These are phyloP conservation scores for Petrocephalus sullivani DNA, from an alignment of 2,797 vertebrate genomes.

Conservation along the genomic window DNA sequence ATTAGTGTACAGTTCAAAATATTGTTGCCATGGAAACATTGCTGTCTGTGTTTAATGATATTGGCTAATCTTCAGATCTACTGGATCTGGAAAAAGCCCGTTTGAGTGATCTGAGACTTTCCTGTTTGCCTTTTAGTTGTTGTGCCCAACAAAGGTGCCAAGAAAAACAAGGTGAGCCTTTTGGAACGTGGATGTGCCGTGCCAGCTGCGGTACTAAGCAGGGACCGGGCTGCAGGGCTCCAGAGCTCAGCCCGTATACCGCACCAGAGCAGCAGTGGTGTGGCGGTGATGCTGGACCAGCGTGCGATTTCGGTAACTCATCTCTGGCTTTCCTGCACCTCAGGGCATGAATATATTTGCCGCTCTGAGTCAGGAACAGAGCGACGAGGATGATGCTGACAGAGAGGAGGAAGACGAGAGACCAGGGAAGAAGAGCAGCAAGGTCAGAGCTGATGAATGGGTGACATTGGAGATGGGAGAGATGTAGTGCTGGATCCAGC, in stretches of 20 bases:
- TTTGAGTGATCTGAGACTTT: neutral
- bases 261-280: neutral
- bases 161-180: slow-evolving; percentile 62
- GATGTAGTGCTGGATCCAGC: neutral
- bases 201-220: neutral
- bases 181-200: neutral
- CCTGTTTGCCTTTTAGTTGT: slow-evolving; percentile 43
- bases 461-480: neutral
- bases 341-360: slow-evolving; percentile 81
- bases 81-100: neutral
- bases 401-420: slow-evolving; percentile 48
- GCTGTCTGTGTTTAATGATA: neutral
- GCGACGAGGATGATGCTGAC: slow-evolving; percentile 65
- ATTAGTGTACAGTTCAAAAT: neutral
- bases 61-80: neutral
- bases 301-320: neutral
- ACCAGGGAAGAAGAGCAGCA: slow-evolving; percentile 48
- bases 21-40: neutral
- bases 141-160: slow-evolving; percentile 50
- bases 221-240: neutral
- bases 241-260: neutral
- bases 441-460: slow-evolving; percentile 46
- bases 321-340: slow-evolving; percentile 14
- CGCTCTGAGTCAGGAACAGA: slow-evolving; percentile 70
- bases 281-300: neutral